Base-by-base conservation (phyloP, 2,797 vertebrate species). In the Sphaeramia orbicularis region DNA sequence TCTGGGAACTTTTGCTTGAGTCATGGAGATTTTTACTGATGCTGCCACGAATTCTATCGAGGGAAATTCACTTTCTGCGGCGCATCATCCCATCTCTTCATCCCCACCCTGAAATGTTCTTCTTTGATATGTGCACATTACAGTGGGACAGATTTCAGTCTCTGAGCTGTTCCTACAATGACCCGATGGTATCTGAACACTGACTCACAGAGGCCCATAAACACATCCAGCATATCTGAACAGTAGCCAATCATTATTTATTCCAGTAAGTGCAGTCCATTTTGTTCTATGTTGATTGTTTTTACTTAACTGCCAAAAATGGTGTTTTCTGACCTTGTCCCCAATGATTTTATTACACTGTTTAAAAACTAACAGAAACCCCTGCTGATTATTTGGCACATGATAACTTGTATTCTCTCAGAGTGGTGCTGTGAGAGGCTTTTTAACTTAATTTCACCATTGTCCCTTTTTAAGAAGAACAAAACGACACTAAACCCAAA, bases 21-120 rank as follows among this genome's bases (percentile, higher is more conserved):
- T 10, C 16, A 7, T 11, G 10, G 27, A 30, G 21, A 30, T 57
- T 53, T 65, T 61, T 41, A 62, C 38, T 59, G 61, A 6, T 21
- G 1, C 40, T 36, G 48, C 47, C 21, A 6, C n/a, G 5, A 21
- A 40, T 50, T 45, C 16, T 51, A 44, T 43, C 4, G 14, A 47
- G 48, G 54, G 30, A 53, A 43, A 56, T 27, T 15, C 7, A 21
- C 35, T 72, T 44, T 52, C n/a, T n/a, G n/a, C n/a, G n/a, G n/a
- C n/a, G 37, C 19, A 35, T 40, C 38, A 58, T 73, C 53, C 9
- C 32, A 45, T 49, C 43, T 37, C 13, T 37, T 43, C 7, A 30
- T 15, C 11, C 18, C 51, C 15, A 50, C 9, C 52, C 41, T 38
- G 18, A 57, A 32, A 38, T 12, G 0, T n/a, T 61, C 15, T 24